Base-by-base conservation (phyloP, 2,888 invertebrate species). In the Pollenia amentaria region DNA sequence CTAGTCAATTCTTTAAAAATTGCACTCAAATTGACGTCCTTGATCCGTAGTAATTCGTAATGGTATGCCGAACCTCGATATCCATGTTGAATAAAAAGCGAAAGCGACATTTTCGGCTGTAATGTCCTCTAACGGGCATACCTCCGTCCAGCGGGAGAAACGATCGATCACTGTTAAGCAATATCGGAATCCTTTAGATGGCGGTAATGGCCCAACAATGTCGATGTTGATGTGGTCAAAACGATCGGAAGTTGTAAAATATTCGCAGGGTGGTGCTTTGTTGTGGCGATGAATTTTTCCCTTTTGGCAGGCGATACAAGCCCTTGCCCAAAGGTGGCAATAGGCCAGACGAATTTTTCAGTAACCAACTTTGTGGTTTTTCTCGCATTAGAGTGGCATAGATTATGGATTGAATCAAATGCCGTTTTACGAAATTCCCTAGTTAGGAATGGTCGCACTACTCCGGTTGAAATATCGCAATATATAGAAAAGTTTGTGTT, bases 1-100 rank as follows among this genome's bases (percentile, higher is more conserved):
- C 44, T 72, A 6, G 60, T 73, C 16, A 87, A 48, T 18, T 75
- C 86, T 55, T 46, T 64, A 14, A 86, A 86, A 12, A 8, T 57
- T 70, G 8, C 73, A 77, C 65, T 78, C 77, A 14, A 88, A 87
- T 38, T 87, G 84, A n/a, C 84, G 53, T 16, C 78, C 88, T 16
- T 83, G 65, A 21, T 88, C 84, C 6, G 84, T 86, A 12, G 83
- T 81, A 16, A 88, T 53, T n/a, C 65, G 18, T n/a, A 65, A 16
- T n/a, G 84, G 88, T 46, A 80, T 62, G 7, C 81, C 86, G 38
- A 87, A 48, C 18, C 67, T 12, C 7, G 67, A 46, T 18, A 87
- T 14, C 48, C 73, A 73, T 9, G 44, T 44, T 62, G 44, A 3
- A 16, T 73, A 62, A 73, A 73, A 73, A n/a, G 73, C 29, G 29